Percentiles rank a stretch among this genome's conserved stretches.
These are phyloP conservation scores for Entomobrya proxima DNA, from an alignment of 2,888 invertebrate genomes.

Conservation along the genomic window DNA sequence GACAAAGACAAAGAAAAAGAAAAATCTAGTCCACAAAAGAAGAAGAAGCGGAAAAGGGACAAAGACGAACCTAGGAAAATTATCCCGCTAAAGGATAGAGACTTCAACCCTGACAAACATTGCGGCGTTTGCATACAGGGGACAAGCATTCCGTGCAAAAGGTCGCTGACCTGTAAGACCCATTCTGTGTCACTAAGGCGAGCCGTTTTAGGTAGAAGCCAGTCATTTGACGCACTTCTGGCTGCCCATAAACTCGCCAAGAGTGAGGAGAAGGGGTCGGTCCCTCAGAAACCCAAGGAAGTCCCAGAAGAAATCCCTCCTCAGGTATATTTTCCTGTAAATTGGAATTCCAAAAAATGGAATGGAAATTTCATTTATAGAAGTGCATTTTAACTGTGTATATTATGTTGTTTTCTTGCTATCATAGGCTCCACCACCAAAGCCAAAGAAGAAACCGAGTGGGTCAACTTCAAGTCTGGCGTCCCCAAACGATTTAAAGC, in stretches of 20 bases:
- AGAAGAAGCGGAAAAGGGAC: constrained; percentile 73
- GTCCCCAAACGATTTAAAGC: constrained; percentile 55
- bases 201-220: constrained; percentile 84
- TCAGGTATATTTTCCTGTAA: not conserved
- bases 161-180: constrained; percentile 84
- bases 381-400: not conserved
- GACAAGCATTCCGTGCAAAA: constrained; percentile 85
- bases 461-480: not conserved
- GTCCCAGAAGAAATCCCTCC: constrained; percentile 19
- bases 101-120: constrained; percentile 89
- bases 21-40: constrained; percentile 57
- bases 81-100: constrained; percentile 79
- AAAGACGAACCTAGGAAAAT: constrained; percentile 77
- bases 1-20: constrained; percentile 54
- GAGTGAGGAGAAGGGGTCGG: constrained; percentile 77
- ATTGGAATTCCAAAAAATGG: no score
- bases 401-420: not conserved
- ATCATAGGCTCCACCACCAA: constrained; percentile 13
- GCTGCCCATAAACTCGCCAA: constrained; percentile 85
- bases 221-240: constrained; percentile 86
- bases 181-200: constrained; percentile 84
- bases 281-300: constrained; percentile 12
- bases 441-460: constrained; percentile 55
- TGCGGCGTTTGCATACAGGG: constrained; percentile 86
- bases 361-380: no score